Percentiles rank a stretch among this genome's conserved stretches.
Conservation (phyloP, 2,113 vertebrate species). For the Leptocoma aspasia region DNA sequence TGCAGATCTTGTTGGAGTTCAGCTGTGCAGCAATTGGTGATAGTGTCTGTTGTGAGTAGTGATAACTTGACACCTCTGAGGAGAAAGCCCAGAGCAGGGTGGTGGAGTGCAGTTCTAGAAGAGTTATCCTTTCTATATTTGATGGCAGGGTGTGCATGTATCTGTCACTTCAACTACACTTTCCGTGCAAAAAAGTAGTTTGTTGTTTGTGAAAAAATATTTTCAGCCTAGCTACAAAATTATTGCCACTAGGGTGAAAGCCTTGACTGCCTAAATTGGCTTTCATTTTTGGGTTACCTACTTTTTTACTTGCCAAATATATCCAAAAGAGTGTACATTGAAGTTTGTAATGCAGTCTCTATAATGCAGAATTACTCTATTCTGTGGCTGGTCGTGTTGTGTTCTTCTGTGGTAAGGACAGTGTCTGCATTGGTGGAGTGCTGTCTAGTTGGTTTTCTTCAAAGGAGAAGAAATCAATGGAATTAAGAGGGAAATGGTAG, state of each 20-base stretch:
- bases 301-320: not conserved
- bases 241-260: not conserved
- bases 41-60: not conserved
- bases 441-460: not conserved
- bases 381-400: accelerated
- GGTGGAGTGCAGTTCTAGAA: not conserved
- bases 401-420: not conserved
- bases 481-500: not conserved
- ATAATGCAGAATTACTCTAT: not conserved
- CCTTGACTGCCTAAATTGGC: not conserved
- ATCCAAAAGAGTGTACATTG: not conserved
- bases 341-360: not conserved
- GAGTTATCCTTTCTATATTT: not conserved
- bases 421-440: not conserved
- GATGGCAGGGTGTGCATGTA: accelerated
- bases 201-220: not conserved
- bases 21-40: not conserved
- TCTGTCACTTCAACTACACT: not conserved
- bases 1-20: not conserved
- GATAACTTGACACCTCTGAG: not conserved
- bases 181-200: not conserved
- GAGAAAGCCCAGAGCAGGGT: not conserved
- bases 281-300: not conserved
- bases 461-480: not conserved
- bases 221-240: not conserved